phyloP scores from a whole-genome alignment of 2,888 invertebrate genomes.

The Oscheius sp. region DNA sequence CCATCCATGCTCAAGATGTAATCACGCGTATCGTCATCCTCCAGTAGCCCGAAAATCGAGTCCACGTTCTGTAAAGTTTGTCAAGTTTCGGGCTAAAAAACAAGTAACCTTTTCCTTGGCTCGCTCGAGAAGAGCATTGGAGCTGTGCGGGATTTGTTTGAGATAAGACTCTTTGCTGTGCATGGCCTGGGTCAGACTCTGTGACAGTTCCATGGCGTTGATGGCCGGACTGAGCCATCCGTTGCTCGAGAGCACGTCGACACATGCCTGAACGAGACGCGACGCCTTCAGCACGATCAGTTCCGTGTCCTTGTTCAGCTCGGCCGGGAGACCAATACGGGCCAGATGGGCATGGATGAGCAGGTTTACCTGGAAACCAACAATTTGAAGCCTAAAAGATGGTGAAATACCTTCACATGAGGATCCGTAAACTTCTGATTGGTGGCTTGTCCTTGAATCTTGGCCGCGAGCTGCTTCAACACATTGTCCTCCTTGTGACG shows the following conservation, averaged over 20 bases:
- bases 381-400: constrained; percentile 22
- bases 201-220: constrained; percentile 98
- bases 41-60: constrained; percentile 95
- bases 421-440: constrained; percentile 91
- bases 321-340: constrained; percentile 91
- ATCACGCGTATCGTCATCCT: constrained; percentile 84
- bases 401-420: constrained; percentile 84
- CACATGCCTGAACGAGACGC: constrained; percentile 82
- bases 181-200: constrained; percentile 99
- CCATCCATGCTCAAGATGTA: constrained; percentile 82
- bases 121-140: constrained; percentile 86
- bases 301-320: constrained; percentile 95
- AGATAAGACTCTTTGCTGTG: constrained; percentile 97
- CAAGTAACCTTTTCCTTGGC: constrained; percentile 86
- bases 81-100: neutral
- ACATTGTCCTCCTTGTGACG: constrained; percentile 93
- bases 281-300: constrained; percentile 80
- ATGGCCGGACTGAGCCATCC: constrained; percentile 98
- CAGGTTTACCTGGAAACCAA: constrained; percentile 80
- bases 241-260: constrained; percentile 87
- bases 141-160: constrained; percentile 95
- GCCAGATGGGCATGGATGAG: constrained; percentile 95
- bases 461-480: constrained; percentile 78
- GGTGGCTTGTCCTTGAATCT: constrained; percentile 81
- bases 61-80: constrained; percentile 79